Base-by-base conservation (phyloP, 2,888 invertebrate genomes). In the Agrochola circellaris region DNA sequence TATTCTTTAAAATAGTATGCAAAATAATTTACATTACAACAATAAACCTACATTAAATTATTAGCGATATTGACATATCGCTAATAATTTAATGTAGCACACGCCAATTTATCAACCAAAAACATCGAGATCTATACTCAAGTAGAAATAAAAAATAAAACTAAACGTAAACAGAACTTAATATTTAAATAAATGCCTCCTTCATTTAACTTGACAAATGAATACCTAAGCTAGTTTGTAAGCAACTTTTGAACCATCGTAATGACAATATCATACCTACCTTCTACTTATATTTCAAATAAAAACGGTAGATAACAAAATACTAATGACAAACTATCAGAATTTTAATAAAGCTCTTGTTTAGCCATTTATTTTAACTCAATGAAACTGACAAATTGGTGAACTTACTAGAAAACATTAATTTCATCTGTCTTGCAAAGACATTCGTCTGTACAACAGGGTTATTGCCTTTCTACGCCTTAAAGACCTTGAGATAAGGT, bases 301-400 rank as follows among this genome's bases (percentile, higher is more conserved):
- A 58, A 42, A 65, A 48, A 51, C 17, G 13, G 17, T 60, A 34
- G 7, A 61, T 45, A 65, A 48, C 20, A 56, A 26, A 42, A 38
- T 34, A 75, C 58, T 42, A 67, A 76, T 71, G 34, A 71, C 42
- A 51, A 38, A 38, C 51, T 51, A 61, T 54, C 54, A 15, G 1
- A 67, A 26, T 62, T 73, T 70, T 71, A 79, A 79, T 84, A 61
- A 64, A 84, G 0, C 23, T 61, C 67, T 72, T 38, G 48, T 74
- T 56, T 26, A 5, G 48, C 54, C n/a, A 71, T 84, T 72, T 65
- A 60, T 75, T 82, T 65, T 42, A 58, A 45, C 38, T 58, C n/a
- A 23, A 54, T 56, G 69, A 72, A 72, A 72, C 42, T 72, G 64
- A 84, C 68, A 82, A 80, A 80, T 75, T 34, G 26, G 0, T 66